Conservation (phyloP, 2,888 invertebrate genomes). For the Danaus chrysippus region DNA sequence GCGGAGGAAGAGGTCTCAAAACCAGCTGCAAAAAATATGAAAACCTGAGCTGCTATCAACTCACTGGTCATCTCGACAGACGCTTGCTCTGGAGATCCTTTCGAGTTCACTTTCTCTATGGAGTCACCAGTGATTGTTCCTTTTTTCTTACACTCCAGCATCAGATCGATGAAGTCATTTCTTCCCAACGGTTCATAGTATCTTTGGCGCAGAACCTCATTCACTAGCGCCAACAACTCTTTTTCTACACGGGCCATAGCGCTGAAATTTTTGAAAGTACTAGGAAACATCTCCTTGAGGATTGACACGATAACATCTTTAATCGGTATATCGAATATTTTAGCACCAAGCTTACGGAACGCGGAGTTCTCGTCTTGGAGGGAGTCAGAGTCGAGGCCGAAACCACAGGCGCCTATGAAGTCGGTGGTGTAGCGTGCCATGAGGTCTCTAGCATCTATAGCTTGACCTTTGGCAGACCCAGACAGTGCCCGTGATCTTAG, state of each 20-base stretch:
- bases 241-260: slow-evolving; percentile 28
- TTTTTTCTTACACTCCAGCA: slow-evolving; percentile 45
- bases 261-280: slow-evolving; percentile 32
- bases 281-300: slow-evolving; percentile 45
- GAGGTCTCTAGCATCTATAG: neutral
- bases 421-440: slow-evolving; percentile 51
- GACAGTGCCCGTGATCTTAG: neutral
- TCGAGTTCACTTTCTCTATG: slow-evolving; percentile 43
- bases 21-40: slow-evolving; percentile 64
- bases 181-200: slow-evolving; percentile 48
- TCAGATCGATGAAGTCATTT: slow-evolving; percentile 47
- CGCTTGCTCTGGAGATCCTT: slow-evolving; percentile 45
- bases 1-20: slow-evolving; percentile 69
- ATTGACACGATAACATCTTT: slow-evolving; percentile 36
- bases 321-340: slow-evolving; percentile 38
- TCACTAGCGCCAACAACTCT: slow-evolving; percentile 39
- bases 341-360: slow-evolving; percentile 39
- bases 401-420: slow-evolving; percentile 51
- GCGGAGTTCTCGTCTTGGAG: slow-evolving; percentile 43
- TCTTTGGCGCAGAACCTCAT: slow-evolving; percentile 46
- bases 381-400: slow-evolving; percentile 45
- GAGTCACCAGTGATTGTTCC: slow-evolving; percentile 55
- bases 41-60: slow-evolving; percentile 52
- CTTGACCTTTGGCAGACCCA: neutral
- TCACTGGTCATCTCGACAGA: slow-evolving; percentile 48